These are phyloP conservation scores for Cacatua alba DNA, from an alignment of 2,113 vertebrate species.

Conservation along the genomic window DNA sequence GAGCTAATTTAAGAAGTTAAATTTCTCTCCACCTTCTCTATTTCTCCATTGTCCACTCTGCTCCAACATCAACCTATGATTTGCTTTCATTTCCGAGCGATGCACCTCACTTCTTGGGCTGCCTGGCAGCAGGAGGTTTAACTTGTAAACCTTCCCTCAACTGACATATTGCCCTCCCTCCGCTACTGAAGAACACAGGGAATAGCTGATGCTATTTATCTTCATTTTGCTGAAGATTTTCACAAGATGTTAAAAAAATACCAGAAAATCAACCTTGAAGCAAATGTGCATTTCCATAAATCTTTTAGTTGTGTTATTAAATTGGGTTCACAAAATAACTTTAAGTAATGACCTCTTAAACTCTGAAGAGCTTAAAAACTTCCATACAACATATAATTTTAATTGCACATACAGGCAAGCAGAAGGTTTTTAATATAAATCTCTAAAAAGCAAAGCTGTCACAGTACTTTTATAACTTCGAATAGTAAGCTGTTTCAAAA, in stretches of 20 bases:
- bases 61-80: background rate
- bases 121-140: constrained; percentile 51
- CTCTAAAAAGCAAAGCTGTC: background rate
- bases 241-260: constrained; percentile 17
- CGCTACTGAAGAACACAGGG: background rate
- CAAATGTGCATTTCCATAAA: background rate
- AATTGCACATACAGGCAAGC: background rate
- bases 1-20: background rate
- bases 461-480: background rate
- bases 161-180: constrained; percentile 11
- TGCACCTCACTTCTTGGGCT: constrained; percentile 39
- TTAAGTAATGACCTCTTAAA: background rate
- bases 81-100: constrained; percentile 33
- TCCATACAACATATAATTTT: background rate
- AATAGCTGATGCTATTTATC: constrained; percentile 48
- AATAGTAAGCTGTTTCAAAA: background rate
- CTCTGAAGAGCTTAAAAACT: background rate
- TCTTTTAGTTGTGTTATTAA: background rate
- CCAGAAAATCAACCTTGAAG: background rate
- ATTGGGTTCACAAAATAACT: background rate
- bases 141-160: constrained; percentile 15
- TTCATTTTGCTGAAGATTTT: constrained; percentile 11
- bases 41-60: background rate
- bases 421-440: background rate
- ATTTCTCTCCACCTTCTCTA: background rate